Conservation (phyloP, 2,888 invertebrate genomes). For the Iselma pallidipennis region DNA sequence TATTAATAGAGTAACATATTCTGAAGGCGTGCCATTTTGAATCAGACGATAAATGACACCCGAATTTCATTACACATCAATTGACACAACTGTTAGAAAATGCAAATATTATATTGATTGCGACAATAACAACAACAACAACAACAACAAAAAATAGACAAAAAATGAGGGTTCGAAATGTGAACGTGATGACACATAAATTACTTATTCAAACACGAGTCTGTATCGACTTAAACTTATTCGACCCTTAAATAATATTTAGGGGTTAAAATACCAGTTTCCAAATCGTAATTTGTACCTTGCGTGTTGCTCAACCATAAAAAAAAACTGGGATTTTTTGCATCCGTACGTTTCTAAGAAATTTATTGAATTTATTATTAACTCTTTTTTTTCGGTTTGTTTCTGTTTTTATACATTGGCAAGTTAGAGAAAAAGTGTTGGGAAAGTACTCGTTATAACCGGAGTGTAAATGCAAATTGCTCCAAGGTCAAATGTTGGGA, state of each 20-base stretch:
- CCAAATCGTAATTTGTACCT: conserved; percentile 10
- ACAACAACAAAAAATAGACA: too few relatives aligned
- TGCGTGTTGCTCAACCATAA: conserved; percentile 15
- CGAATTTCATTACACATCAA: not conserved
- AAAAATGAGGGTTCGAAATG: too few relatives aligned
- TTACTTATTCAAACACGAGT: too few relatives aligned
- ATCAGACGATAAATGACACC: not conserved
- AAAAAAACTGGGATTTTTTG: conserved; percentile 1
- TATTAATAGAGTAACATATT: not conserved
- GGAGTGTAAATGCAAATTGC: conserved; percentile 15
- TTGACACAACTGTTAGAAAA: not conserved
- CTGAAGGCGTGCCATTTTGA: not conserved
- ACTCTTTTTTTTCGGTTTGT: not conserved
- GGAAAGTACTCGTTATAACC: too few relatives aligned
- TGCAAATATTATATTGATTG: not conserved
- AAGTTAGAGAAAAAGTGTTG: too few relatives aligned
- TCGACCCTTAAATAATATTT: too few relatives aligned
- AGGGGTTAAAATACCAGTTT: too few relatives aligned
- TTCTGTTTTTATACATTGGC: too few relatives aligned
- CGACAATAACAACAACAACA: too few relatives aligned
- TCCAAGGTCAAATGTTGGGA: conserved; percentile 22
- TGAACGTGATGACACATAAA: too few relatives aligned
- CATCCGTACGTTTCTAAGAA: not conserved
- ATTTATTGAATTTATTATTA: not conserved
- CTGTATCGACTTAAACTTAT: too few relatives aligned